Percentiles rank a stretch among this genome's conserved stretches.
phyloP scores from a whole-genome alignment of 1,140 invertebrate species.

The Anthonomus grandis region DNA sequence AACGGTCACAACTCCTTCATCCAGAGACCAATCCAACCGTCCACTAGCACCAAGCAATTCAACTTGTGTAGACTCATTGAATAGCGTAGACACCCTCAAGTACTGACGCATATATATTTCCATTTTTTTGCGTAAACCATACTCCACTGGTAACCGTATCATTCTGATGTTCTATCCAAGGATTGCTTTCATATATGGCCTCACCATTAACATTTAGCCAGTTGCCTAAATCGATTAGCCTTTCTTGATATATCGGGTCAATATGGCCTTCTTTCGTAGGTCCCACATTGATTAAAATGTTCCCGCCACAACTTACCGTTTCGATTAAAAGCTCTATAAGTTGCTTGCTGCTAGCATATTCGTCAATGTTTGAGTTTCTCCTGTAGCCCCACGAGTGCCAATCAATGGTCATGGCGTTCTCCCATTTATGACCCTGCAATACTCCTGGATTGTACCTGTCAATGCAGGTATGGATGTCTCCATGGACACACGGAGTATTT shows the following conservation, averaged over 20 bases:
- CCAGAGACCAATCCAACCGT: constrained; percentile 11
- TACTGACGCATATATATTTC: constrained; percentile 60
- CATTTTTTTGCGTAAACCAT: constrained; percentile 64
- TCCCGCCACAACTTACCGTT: constrained; percentile 86
- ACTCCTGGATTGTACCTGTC: constrained; percentile 86
- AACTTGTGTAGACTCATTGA: constrained; percentile 37
- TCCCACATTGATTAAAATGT: constrained; percentile 86
- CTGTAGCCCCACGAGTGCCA: constrained; percentile 84
- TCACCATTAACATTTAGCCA: constrained; percentile 86
- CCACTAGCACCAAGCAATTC: constrained; percentile 46
- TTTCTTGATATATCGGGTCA: constrained; percentile 83
- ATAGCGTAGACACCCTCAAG: constrained; percentile 51
- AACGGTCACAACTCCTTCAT: constrained; percentile 26
- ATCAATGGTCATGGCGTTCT: constrained; percentile 91
- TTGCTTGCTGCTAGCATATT: constrained; percentile 70
- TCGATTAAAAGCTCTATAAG: constrained; percentile 69
- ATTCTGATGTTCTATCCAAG: constrained; percentile 83
- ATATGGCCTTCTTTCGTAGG: constrained; percentile 89
- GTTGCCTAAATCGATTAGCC: constrained; percentile 66
- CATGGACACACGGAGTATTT: constrained; percentile 77
- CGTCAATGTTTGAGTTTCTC: constrained; percentile 66
- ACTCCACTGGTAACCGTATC: constrained; percentile 68
- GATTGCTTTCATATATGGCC: constrained; percentile 77
- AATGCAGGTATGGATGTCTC: constrained; percentile 80
- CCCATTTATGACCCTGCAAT: constrained; percentile 79